Evolutionary conservation across 2,888 invertebrate genomes (phyloP).

Genomic region (Tupiocoris notatus): DNA sequence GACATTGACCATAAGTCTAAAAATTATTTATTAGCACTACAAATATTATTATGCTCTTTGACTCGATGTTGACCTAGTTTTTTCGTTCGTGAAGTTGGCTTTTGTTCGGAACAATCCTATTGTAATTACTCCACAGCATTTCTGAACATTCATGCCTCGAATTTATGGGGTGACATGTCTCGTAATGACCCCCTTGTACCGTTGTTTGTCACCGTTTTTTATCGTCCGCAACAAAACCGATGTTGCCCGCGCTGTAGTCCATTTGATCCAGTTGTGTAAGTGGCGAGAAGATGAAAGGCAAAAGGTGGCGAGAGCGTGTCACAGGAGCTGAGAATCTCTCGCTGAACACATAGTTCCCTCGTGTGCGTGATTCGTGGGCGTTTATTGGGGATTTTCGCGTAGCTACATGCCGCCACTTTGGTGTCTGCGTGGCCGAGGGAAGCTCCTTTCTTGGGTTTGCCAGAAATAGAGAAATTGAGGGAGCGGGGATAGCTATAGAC

Average conservation of each 20-base stretch:
- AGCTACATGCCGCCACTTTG: not conserved
- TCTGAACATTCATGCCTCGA: too few species aligned
- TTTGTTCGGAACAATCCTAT: too few species aligned
- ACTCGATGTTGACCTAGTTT: too few species aligned
- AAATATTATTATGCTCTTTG: too few species aligned
- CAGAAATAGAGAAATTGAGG: conserved; percentile 57
- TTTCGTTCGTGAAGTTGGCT: too few species aligned
- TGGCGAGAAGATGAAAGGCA: not conserved
- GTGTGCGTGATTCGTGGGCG: not conserved
- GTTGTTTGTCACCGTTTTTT: too few species aligned
- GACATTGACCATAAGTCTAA: too few species aligned
- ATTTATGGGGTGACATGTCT: too few species aligned
- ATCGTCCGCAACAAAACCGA: not conserved
- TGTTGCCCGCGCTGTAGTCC: not conserved
- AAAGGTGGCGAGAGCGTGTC: not conserved
- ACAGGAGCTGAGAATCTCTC: not conserved
- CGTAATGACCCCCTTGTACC: too few species aligned
- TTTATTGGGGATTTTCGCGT: not conserved
- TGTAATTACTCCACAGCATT: too few species aligned
- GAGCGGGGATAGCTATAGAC: conserved; percentile 25
- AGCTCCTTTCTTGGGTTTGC: conserved; percentile 62
- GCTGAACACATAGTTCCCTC: not conserved
- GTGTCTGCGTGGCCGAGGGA: not conserved
- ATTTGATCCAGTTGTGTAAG: not conserved
- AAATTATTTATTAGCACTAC: too few species aligned